A percentile compares a stretch with the other conserved stretches of the same genome.
These are phyloP conservation scores for Lanius collurio DNA, from an alignment of 2,113 vertebrate genomes.

Conservation along the genomic window DNA sequence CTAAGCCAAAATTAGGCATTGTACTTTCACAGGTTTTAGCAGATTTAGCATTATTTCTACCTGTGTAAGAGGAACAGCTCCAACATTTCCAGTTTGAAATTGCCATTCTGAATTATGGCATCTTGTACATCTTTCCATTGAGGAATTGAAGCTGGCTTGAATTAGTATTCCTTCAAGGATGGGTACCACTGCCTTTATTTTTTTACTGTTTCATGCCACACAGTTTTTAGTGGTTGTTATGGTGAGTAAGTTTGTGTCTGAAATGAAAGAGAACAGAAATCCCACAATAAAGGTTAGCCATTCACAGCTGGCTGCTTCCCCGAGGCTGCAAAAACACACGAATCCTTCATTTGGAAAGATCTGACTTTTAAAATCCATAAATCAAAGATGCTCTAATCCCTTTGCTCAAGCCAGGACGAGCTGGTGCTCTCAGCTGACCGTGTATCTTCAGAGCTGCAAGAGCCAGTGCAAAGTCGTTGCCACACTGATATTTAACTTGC, in stretches of 20 bases:
- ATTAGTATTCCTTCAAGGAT: not conserved
- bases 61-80: not conserved
- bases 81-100: not conserved
- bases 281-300: conserved; percentile 24
- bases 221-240: not conserved
- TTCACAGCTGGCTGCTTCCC: conserved; percentile 4
- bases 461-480: not conserved
- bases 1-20: too few species aligned
- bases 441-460: not conserved
- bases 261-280: conserved; percentile 8
- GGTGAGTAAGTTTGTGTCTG: conserved; percentile 15
- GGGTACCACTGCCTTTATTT: not conserved
- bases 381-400: conserved; percentile 5
- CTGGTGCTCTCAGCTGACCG: not conserved
- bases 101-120: not conserved
- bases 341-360: not conserved
- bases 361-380: not conserved
- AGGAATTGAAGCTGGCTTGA: not conserved
- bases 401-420: not conserved
- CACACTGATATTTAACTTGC: not conserved
- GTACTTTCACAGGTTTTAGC: too few species aligned
- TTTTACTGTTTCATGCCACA: not conserved
- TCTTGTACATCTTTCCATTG: not conserved
- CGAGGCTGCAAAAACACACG: not conserved
- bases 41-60: not conserved